Base-by-base conservation (phyloP, 2,888 invertebrate genomes). In the Philonicus albiceps region DNA sequence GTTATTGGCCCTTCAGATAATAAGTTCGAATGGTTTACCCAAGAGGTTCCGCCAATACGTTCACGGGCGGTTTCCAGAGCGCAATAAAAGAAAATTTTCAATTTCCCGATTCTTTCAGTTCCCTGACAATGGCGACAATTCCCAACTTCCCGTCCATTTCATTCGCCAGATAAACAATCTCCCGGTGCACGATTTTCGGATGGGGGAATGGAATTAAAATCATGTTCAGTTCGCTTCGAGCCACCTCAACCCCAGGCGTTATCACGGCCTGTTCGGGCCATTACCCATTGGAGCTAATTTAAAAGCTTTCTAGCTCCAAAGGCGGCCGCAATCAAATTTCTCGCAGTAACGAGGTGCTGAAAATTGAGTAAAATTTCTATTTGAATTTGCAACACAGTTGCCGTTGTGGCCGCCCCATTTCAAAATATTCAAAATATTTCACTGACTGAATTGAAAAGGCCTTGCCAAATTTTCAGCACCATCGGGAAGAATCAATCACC, bases 291-390 rank as follows among this genome's bases (percentile, higher is more conserved):
- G 27, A 78, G 49, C 78, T 78, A 43, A 78, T 78, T 78, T 49
- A 49, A 78, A 78, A 27, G 49, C 78, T 76, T 19, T 40, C 43
- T 49, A 78, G 49, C 53, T 78, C 49, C 49, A 37, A 43, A 27
- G 37, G 30, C 49, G 49, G 30, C 40, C 49, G 30, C 78, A 78
- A 78, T 78, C 78, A 78, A 78, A 78, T 78, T 78, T 78, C 27
- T 22, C 11, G n/a, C 40, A 49, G 53, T 16, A 78, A 43, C 49
- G 78, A 78, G 78, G 13, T 19, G 78, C 43, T 78, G 78, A 78
- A 76, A 78, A 78, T 78, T 78, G 43, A 37, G 22, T 76, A n/a
- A 49, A 78, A 49, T 78, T 78, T 78, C 78, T 49, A 78, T 78
- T 43, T 43, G 78, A 78, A 16, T 78, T 30, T 13, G 49, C 49